A percentile compares a stretch with the other conserved stretches of the same genome.
These are phyloP conservation scores for Metopia argyrocephala DNA, from an alignment of 2,888 invertebrate species.

Conservation along the genomic window DNA sequence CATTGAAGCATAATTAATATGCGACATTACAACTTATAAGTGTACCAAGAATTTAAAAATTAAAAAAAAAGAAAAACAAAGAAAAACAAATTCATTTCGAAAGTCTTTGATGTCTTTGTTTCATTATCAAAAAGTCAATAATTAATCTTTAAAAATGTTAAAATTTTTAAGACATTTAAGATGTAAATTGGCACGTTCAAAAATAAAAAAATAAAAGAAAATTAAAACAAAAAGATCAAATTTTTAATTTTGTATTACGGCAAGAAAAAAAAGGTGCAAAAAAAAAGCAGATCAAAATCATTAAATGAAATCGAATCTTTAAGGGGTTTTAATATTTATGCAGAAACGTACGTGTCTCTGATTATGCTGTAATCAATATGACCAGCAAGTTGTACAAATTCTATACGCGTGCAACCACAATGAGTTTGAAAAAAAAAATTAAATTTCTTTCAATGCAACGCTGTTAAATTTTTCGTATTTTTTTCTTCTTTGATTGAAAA, in stretches of 20 bases:
- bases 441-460: constrained; percentile 26
- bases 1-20: constrained; percentile 63
- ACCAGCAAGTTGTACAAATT: constrained; percentile 65
- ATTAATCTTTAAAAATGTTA: not conserved
- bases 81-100: not conserved
- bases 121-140: constrained; percentile 30
- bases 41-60: constrained; percentile 37
- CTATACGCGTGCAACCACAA: constrained; percentile 2
- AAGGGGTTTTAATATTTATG: not conserved
- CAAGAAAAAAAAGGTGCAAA: constrained; percentile 55
- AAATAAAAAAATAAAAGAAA: too few species aligned
- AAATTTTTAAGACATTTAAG: constrained; percentile 38
- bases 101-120: constrained; percentile 37
- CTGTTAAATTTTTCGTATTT: not conserved
- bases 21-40: constrained; percentile 47
- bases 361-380: constrained; percentile 66
- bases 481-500: constrained; percentile 16
- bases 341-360: constrained; percentile 53
- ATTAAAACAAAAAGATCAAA: too few species aligned
- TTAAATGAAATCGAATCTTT: constrained; percentile 38
- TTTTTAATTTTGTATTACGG: not conserved
- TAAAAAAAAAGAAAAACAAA: not conserved
- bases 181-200: constrained; percentile 47
- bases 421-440: too few species aligned
- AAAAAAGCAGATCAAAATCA: constrained; percentile 54